Conservation (phyloP, 2,797 vertebrate genomes). For the Gadopsis marmoratus region DNA sequence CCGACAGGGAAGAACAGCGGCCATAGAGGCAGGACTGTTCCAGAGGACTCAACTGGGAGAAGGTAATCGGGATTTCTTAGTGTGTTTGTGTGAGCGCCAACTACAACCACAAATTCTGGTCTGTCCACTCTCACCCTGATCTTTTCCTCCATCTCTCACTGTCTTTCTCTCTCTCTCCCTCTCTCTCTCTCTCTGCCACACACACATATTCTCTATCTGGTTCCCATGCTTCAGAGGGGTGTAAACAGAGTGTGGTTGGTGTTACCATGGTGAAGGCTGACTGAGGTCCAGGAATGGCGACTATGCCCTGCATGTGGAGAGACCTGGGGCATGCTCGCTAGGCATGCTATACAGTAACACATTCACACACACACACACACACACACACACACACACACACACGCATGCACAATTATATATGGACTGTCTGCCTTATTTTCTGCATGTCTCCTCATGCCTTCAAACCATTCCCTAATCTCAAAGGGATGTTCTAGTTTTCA, state of each 20-base stretch:
- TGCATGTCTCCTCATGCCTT: constrained; percentile 28
- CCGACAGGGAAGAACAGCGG: constrained; percentile 68
- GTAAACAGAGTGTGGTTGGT: constrained; percentile 79
- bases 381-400: not conserved
- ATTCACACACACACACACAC: constrained; percentile 39
- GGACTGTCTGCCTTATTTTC: constrained; percentile 38
- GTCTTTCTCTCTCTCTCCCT: not conserved
- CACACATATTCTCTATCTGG: constrained; percentile 57
- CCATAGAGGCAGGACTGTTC: constrained; percentile 72
- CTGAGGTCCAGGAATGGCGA: constrained; percentile 85
- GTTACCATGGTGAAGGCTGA: constrained; percentile 85
- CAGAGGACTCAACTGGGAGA: constrained; percentile 61
- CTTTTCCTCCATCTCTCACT: constrained; percentile 31
- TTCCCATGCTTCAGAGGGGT: constrained; percentile 81
- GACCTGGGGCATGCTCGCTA: constrained; percentile 65
- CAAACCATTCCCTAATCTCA: constrained; percentile 10
- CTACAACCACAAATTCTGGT: constrained; percentile 59
- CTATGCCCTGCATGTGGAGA: constrained; percentile 79
- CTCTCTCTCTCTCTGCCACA: not conserved
- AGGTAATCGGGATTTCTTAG: constrained; percentile 71
- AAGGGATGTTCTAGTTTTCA: not conserved
- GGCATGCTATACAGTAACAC: constrained; percentile 68
- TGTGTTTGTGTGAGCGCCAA: constrained; percentile 52
- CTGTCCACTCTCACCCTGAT: constrained; percentile 44
- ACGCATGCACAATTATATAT: constrained; percentile 27